These are phyloP conservation scores for Vannuccia rotundouncinata DNA, from an alignment of 2,888 invertebrate genomes.

Conservation along the genomic window DNA sequence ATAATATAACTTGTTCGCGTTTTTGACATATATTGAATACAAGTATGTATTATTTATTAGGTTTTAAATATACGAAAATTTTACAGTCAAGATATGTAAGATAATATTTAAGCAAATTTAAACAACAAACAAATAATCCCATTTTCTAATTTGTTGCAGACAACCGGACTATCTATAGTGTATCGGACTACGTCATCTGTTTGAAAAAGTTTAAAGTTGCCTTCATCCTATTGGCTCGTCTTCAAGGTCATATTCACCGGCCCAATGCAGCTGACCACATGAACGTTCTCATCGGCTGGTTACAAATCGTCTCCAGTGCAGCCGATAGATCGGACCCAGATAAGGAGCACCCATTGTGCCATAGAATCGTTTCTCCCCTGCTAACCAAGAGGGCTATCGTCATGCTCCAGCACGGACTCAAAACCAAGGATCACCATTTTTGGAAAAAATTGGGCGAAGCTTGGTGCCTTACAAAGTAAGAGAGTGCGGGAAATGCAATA, in stretches of 20 bases:
- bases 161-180: no score
- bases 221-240: background rate
- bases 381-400: background rate
- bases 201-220: constrained; percentile 9
- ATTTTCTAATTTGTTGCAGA: no score
- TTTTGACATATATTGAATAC: no score
- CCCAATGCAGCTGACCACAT: background rate
- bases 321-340: background rate
- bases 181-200: background rate
- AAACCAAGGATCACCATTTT: background rate
- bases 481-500: no score
- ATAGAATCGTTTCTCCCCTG: background rate
- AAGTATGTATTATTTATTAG: no score
- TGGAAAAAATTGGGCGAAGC: background rate
- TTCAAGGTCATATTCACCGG: background rate
- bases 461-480: background rate
- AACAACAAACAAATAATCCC: no score
- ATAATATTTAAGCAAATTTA: no score
- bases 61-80: no score
- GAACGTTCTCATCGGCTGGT: background rate
- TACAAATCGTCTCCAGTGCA: background rate
- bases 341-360: background rate
- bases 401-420: constrained; percentile 10
- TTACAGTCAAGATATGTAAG: no score
- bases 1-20: no score